Percentiles rank a stretch among this genome's conserved stretches.
Evolutionary conservation across 37 sponge, comb jelly and placozoan genomes (phyloP).

Genomic region (Cladorhizidae sp.): DNA sequence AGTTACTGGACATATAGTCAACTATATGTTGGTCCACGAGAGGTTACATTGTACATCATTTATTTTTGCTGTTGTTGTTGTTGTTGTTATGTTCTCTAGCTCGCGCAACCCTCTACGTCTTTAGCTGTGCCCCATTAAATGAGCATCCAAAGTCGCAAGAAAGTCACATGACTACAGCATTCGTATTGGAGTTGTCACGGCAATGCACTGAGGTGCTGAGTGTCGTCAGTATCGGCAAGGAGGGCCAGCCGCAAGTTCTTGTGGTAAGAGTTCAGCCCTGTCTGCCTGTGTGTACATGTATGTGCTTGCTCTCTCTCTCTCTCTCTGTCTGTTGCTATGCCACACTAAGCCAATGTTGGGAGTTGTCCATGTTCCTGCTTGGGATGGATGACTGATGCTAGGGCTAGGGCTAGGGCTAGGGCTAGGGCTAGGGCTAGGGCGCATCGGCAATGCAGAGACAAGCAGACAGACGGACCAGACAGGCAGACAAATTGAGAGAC

Average conservation of each 20-base stretch:
- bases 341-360: not conserved
- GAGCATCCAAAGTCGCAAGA: constrained; percentile 4
- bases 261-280: constrained; percentile 10
- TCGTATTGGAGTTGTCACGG: not conserved
- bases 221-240: not conserved
- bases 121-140: constrained; percentile 13
- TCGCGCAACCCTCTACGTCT: constrained; percentile 17
- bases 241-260: not conserved
- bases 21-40: too few relatives aligned
- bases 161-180: constrained; percentile 6
- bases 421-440: too few relatives aligned
- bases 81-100: not conserved
- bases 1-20: too few relatives aligned
- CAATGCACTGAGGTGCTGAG: constrained; percentile 6
- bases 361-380: too few relatives aligned
- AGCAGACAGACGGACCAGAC: too few relatives aligned
- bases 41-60: too few relatives aligned
- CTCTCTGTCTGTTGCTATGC: not conserved
- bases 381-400: too few relatives aligned
- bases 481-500: too few relatives aligned
- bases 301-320: too few relatives aligned
- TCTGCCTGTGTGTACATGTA: not conserved
- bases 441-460: too few relatives aligned
- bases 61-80: not conserved
- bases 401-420: too few relatives aligned